A percentile compares a stretch with the other conserved stretches of the same genome.
These are phyloP conservation scores for Sciaenops ocellatus DNA, from an alignment of 2,797 vertebrate genomes.

Conservation along the genomic window DNA sequence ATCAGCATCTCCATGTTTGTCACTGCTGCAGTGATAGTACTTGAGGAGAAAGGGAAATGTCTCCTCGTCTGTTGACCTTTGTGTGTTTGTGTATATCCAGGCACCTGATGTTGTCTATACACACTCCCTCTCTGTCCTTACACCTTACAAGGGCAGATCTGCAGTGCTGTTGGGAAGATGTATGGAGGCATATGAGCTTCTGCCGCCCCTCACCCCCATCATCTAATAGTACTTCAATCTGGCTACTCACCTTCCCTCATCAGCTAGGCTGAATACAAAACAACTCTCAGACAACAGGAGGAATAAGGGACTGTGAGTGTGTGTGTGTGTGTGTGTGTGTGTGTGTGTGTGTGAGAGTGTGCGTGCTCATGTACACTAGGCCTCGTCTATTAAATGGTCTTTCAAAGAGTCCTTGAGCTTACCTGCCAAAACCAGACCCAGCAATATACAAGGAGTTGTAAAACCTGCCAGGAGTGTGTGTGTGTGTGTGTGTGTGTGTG, in stretches of 20 bases:
- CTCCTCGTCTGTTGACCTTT: constrained; percentile 17
- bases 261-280: constrained; percentile 72
- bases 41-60: constrained; percentile 17
- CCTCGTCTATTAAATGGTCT: constrained; percentile 76
- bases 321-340: constrained; percentile 34
- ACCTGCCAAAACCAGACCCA: constrained; percentile 79
- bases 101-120: background rate
- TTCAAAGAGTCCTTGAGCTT: constrained; percentile 84
- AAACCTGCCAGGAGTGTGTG: constrained; percentile 73
- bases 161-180: constrained; percentile 46
- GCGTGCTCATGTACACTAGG: constrained; percentile 19
- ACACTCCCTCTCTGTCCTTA: background rate
- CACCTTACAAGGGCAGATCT: constrained; percentile 40
- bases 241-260: constrained; percentile 62
- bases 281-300: constrained; percentile 51
- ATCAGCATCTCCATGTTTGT: constrained; percentile 1
- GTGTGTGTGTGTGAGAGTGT: constrained; percentile 24
- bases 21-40: constrained; percentile 13
- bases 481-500: constrained; percentile 31
- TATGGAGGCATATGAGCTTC: constrained; percentile 46
- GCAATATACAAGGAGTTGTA: constrained; percentile 82
- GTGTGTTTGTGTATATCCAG: background rate
- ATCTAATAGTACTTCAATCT: constrained; percentile 54
- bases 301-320: constrained; percentile 10
- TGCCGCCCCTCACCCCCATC: constrained; percentile 17